Base-by-base conservation (phyloP, 2,888 invertebrate genomes). In the Watsonalla binaria region DNA sequence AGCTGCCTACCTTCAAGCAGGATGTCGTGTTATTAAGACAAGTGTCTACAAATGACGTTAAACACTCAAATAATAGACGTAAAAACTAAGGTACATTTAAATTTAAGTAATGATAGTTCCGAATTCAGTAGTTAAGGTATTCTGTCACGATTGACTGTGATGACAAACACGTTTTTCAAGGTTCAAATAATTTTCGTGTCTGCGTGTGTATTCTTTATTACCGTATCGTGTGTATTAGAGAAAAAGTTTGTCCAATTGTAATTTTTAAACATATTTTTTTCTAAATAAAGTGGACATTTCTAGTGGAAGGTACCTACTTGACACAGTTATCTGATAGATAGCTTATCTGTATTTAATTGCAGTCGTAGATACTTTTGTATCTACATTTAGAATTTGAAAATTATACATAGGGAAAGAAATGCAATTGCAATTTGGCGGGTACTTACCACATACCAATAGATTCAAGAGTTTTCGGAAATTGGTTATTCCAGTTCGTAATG, bases 81-180 rank as follows among this genome's bases (percentile, higher is more conserved):
- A 42, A 14, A 14, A 13, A 5, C 13, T 14, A 14, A 7, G 7
- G 7, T 7, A 46, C 5, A 7, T 24, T 47, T 47, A 24, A 47
- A 24, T 34, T 24, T 9, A 46, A 15, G 6, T 33, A 34, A 11
- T 48, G 9, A 0, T 35, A 35, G 11, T 48, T n/a, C 5, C 34
- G 34, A 35, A 48, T 35, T 13, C 47, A 1, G 47, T 48, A 48
- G 47, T 35, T 48, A 48, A 34, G 47, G 35, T 48, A 48, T 48
- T 48, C 35, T 48, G 35, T 48, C 47, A 35, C 34, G 47, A 35
- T 35, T 35, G 35, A 13, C 47, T 48, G 52, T 59, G 56, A 63
- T 65, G 61, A 65, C 61, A 69, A 65, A 69, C 72, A 63, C 55
- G 69, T 73, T 72, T 48, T 69, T 67, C 70, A 71, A 79, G 70